Evolutionary conservation across 1,140 invertebrate genomes (phyloP), one percentile per base, ranked within the genome.

Genomic region (Orchesella cincta): DNA sequence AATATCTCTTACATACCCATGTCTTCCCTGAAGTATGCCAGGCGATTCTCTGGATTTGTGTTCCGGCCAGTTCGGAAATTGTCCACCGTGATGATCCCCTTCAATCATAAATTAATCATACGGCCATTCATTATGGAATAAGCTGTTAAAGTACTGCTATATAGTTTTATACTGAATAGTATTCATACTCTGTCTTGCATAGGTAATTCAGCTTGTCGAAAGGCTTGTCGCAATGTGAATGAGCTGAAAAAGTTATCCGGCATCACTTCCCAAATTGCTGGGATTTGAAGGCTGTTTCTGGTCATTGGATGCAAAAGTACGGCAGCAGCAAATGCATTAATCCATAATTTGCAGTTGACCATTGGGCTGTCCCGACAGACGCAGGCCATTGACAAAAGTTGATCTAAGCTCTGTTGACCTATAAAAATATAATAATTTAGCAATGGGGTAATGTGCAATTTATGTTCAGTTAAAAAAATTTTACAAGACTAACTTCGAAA

Each of bases 201-300:
- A 2, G 71, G 71, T 14, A 73, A 1, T 46, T 67, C 62, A 29
- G 62, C 62, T 31, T 46, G 71, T 8, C 71, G 71, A 28, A 73
- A 28, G 3, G 71, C 34, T 73, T 73, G 35, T 23, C 39, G 3
- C 18, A 73, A n/a, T 5, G 35, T 46, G 35, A 73, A 73, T 0
- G 71, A 18, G 14, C 70, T 64, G 36, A 83, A 57, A 74, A 83
- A 83, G 26, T 76, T 33, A 34, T 81, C 81, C 0, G 82, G 82
- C 67, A 82, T 71, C 20, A 83, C 64, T 81, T 83, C 82, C 73
- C 74, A 82, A 31, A 83, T 70, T n/a, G 82, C 73, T 18, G 82
- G 82, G 28, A 81, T 57, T 18, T 70, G 72, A 36, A 83, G 75
- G n/a, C n/a, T n/a, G n/a, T 75, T 76, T 62, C 73, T 76, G n/a